Evolutionary conservation across 2,797 vertebrate genomes (phyloP).

Genomic region (Pangasius mekongensis): DNA sequence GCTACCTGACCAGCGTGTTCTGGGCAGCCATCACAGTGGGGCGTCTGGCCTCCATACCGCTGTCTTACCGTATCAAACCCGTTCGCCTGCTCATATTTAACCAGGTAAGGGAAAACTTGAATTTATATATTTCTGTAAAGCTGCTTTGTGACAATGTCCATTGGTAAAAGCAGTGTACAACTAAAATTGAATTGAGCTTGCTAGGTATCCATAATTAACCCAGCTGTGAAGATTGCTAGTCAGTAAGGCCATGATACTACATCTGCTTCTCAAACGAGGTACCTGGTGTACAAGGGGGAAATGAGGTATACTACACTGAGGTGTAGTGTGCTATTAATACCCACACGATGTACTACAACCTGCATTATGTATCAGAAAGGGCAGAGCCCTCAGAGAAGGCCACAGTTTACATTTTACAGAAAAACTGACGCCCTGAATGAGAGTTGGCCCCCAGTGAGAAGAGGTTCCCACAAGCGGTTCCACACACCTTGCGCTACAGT

Average conservation of each 20-base stretch:
- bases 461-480: no score
- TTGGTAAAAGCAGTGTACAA: no score
- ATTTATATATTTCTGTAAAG: no score
- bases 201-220: neutral
- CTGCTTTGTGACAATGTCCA: no score
- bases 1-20: constrained; percentile 88
- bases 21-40: constrained; percentile 92
- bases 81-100: constrained; percentile 83
- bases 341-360: neutral
- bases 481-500: no score
- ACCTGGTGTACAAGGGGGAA: neutral
- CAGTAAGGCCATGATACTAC: neutral
- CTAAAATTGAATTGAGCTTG: neutral
- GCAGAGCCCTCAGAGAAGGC: neutral
- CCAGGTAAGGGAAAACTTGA: constrained; percentile 74
- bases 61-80: constrained; percentile 82
- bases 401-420: neutral
- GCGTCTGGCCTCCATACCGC: constrained; percentile 85
- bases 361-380: neutral
- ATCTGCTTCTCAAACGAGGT: neutral
- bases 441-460: no score
- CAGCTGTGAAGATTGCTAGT: neutral
- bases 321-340: neutral
- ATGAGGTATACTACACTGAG: neutral
- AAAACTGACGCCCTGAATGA: no score